phyloP scores from a whole-genome alignment of 1,140 invertebrate genomes.

The Tetraneura akinire region DNA sequence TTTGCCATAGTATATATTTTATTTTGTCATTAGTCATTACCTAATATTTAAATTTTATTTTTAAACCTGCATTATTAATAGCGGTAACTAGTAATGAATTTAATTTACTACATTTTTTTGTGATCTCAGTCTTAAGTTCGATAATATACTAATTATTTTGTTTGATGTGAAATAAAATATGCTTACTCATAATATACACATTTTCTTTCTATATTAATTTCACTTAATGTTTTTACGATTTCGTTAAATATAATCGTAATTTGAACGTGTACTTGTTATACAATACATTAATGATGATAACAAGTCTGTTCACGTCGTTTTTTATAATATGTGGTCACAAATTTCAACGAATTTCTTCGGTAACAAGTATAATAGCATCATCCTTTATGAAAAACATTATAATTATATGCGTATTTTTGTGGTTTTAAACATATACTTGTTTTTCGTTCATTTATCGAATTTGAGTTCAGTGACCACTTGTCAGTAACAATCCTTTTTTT shows the following conservation, averaged over 20 bases:
- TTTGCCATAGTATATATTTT: constrained; percentile 36
- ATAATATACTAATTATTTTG: constrained; percentile 8
- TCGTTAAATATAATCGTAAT: constrained; percentile 11
- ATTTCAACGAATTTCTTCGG: too few relatives aligned
- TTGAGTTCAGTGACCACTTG: too few relatives aligned
- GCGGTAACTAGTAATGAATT: constrained; percentile 27
- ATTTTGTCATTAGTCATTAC: constrained; percentile 42
- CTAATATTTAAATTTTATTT: constrained; percentile 43
- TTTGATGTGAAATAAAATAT: constrained; percentile 14
- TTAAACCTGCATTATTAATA: constrained; percentile 17
- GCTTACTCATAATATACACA: neutral
- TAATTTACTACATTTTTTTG: constrained; percentile 28
- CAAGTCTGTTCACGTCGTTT: neutral
- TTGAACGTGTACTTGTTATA: neutral
- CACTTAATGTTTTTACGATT: neutral
- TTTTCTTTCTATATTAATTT: constrained; percentile 26
- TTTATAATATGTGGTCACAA: too few relatives aligned
- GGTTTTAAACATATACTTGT: too few relatives aligned
- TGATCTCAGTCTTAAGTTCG: constrained; percentile 36
- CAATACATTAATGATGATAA: neutral
- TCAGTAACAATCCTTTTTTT: too few relatives aligned
- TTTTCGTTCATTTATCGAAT: too few relatives aligned
- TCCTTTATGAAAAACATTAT: too few relatives aligned
- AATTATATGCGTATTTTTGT: too few relatives aligned
- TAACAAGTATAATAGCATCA: too few relatives aligned